Percentiles rank a stretch among this genome's conserved stretches.
Evolutionary conservation across 2,888 invertebrate genomes (phyloP).

Genomic region (Uloborus plumipes): DNA sequence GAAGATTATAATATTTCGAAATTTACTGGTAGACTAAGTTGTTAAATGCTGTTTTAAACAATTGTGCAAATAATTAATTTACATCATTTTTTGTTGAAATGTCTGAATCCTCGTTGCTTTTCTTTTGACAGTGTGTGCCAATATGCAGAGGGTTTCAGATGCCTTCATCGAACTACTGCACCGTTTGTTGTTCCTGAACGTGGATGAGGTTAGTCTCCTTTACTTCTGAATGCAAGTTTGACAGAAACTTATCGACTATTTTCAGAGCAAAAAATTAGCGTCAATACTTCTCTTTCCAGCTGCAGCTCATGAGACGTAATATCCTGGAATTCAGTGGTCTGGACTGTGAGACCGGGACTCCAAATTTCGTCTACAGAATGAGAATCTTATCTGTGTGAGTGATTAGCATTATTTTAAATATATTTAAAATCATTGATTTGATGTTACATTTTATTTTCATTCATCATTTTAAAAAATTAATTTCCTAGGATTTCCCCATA

Average conservation of each 20-base stretch:
- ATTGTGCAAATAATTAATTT: too few species aligned
- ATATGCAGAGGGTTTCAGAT: slow-evolving; percentile 39
- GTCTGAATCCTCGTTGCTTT: neutral
- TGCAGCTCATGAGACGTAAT: slow-evolving; percentile 39
- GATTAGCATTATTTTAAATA: neutral
- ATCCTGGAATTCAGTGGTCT: slow-evolving; percentile 60
- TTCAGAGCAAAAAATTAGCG: neutral
- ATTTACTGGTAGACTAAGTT: too few species aligned
- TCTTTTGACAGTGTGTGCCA: slow-evolving; percentile 33
- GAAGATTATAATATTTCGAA: too few species aligned
- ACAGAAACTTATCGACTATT: too few species aligned
- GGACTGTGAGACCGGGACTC: slow-evolving; percentile 43
- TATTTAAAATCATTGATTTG: too few species aligned
- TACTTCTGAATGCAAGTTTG: neutral
- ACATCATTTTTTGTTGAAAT: neutral
- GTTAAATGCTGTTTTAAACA: too few species aligned
- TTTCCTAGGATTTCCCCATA: too few species aligned
- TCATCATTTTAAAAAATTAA: too few species aligned
- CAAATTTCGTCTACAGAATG: slow-evolving; percentile 39
- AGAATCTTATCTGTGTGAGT: slow-evolving; percentile 55
- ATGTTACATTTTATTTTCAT: too few species aligned
- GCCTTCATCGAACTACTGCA: slow-evolving; percentile 52
- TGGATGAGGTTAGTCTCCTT: slow-evolving; percentile 45
- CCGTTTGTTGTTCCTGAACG: slow-evolving; percentile 44
- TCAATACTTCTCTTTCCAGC: slow-evolving; percentile 13